Evolutionary conservation across 2,797 vertebrate genomes (phyloP), one percentile per base, ranked within the genome.

Genomic region (Peromyscus melanophrys): DNA sequence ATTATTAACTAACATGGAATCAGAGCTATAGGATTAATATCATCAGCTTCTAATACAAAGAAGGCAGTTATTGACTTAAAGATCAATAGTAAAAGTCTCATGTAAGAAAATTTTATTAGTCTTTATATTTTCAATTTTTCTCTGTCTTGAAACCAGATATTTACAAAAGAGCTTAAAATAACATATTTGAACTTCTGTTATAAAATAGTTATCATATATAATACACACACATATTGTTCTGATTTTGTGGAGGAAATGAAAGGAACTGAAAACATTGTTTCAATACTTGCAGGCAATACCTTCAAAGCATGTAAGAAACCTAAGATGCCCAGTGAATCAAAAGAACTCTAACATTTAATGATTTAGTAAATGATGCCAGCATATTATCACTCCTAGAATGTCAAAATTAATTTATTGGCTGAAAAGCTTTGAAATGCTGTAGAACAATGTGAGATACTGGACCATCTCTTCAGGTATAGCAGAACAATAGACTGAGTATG

Each of bases 131-230:
- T 65, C n/a, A 63, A 25, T 57, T 88, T 86, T 80, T 69, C 59
- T 34, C 40, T 91, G 80, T 19, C 8, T 91, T 90, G 25, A 75
- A 23, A 88, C 81, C 37, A 63, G 10, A 63, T 63, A 77, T 57
- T 94, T 95, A 81, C 16, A 92, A 43, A 96, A 85, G 29, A 91
- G 6, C 25, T 95, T 95, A 89, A 97, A 95, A 88, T 91, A 80
- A 77, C 71, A 77, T 52, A 91, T 40, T 87, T 88, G 31, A 84
- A 55, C 52, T 94, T 83, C 31, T 92, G 55, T 55, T 34, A 71
- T 46, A 92, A 96, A 87, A 90, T 85, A 85, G 75, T 17, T 67
- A 34, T 75, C 25, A 92, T 0, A 13, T 87, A 29, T 37, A 77
- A 31, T 49, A 5, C 29, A 37, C 6, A 34, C 17, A 67, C 31